Base-by-base conservation (phyloP, 1,140 invertebrate species). In the Hypsibius dujardini region DNA sequence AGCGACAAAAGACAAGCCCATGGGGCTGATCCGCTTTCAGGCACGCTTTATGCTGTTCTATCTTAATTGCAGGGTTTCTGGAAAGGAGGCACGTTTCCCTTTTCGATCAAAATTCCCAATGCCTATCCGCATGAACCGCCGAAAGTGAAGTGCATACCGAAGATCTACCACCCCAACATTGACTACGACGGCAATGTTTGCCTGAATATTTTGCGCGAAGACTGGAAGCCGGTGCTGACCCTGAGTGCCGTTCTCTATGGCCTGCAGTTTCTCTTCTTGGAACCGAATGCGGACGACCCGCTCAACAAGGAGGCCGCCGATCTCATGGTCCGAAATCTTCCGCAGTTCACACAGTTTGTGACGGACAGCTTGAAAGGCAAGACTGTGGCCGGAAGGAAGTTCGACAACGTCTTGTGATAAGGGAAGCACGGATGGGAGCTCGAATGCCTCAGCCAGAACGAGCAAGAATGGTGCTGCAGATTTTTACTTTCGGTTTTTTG, bases 251-350 rank as follows among this genome's bases (percentile, higher is more conserved):
- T 98, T 81, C 90, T 98, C 70, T 97, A 97, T 85, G 94, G 94
- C 74, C 84, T 98, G 75, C 93, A 96, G 78, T 96, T 95, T 86
- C 85, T 97, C 75, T 97, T 98, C 79, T 82, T 96, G 84, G 95
- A 98, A 83, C 95, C 95, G 67, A 98, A 97, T 82, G 92, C 94
- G 15, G 94, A 98, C 82, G 95, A 98, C 83, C 95, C 94, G 46
- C 79, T 98, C 71, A 98, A 98, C 79, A 97, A 97, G 84, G 94
- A 98, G 82, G 95, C 95, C n/a, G 95, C 95, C 42, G 92, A 96
- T 67, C 62, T 67, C 62, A 67, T 67, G 62, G 62, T 67, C 7
- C 62, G 62, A 7, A 67, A 67, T 42, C 42, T 42, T 3, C 12
- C 42, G 3, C 62, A 67, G 62, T 67, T 67, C 42, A 3, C 7